Conservation (phyloP, 2,113 vertebrate genomes). For the Lepus europaeus region DNA sequence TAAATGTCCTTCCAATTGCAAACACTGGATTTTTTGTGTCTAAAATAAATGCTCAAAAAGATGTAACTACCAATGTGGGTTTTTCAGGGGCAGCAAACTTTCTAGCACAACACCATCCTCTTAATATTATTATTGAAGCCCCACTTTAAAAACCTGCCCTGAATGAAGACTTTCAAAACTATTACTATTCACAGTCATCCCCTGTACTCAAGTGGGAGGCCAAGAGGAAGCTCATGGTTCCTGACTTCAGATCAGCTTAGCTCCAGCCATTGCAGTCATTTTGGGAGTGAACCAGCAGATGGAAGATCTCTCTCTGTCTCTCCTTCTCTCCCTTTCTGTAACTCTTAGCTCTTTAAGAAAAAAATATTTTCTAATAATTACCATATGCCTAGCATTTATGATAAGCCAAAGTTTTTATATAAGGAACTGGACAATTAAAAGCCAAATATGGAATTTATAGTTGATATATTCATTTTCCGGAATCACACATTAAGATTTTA, state of each 20-base stretch:
- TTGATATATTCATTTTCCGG: background rate
- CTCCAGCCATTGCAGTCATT: no score
- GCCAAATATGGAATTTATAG: constrained; percentile 3
- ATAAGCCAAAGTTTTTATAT: background rate
- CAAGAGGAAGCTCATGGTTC: no score
- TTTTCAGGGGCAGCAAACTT: background rate
- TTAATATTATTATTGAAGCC: background rate
- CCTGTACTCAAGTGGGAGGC: no score
- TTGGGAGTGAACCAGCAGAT: no score
- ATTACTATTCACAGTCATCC: background rate
- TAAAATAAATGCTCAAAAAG: background rate
- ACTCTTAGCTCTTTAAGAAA: no score
- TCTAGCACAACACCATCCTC: background rate
- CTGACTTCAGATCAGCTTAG: no score
- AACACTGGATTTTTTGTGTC: background rate
- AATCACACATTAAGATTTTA: constrained; percentile 12
- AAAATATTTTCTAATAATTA: constrained; percentile 7
- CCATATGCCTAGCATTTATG: background rate
- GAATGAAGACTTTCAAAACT: background rate
- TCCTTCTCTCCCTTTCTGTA: no score
- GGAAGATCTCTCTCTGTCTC: no score
- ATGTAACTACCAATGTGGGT: background rate
- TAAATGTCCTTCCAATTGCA: background rate
- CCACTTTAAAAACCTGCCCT: background rate
- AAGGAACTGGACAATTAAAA: background rate